Evolutionary conservation across 2,113 vertebrate genomes (phyloP).

Genomic region (Notiomystis cincta): DNA sequence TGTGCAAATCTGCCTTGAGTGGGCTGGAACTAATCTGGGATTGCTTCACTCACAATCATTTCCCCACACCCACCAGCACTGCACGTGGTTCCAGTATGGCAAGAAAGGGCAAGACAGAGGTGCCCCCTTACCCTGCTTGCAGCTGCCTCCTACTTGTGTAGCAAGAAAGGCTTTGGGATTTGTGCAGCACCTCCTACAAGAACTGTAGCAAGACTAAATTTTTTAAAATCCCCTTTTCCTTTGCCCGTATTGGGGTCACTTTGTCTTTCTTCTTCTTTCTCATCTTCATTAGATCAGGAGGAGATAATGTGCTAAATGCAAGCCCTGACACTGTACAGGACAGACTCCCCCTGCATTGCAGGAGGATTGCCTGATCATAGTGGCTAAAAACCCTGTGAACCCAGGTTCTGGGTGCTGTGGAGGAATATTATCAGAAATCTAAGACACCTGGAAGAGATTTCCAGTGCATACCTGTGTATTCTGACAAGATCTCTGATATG

Average conservation of each 20-base stretch:
- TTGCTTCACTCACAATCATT: neutral
- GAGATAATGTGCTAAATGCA: neutral
- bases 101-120: neutral
- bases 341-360: neutral
- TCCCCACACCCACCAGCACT: fast-evolving
- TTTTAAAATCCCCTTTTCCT: neutral
- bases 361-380: neutral
- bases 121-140: neutral
- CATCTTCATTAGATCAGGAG: neutral
- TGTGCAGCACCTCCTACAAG: neutral
- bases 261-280: neutral
- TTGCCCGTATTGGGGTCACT: fast-evolving
- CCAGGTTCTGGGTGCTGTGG: no score
- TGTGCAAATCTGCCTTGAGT: neutral
- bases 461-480: neutral
- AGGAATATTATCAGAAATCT: neutral
- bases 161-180: neutral
- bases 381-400: neutral
- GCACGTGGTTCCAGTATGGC: fast-evolving
- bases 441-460: neutral
- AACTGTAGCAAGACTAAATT: neutral
- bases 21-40: neutral
- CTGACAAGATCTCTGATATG: neutral
- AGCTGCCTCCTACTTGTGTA: neutral
- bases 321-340: neutral